These are phyloP conservation scores for Phragmatobia fuliginosa DNA, from an alignment of 2,888 invertebrate genomes.

Conservation along the genomic window DNA sequence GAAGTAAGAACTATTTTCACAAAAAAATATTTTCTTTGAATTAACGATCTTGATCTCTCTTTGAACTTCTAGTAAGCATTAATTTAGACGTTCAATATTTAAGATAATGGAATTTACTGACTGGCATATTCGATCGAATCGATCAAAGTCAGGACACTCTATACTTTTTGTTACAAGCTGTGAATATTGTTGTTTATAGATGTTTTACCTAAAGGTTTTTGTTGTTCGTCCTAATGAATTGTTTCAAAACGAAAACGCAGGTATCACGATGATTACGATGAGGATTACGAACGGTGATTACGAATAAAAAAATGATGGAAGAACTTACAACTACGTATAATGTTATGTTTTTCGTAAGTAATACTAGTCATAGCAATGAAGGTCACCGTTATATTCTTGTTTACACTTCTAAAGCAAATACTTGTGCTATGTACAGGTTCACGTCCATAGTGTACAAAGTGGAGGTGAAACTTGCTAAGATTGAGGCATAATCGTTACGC, in stretches of 20 bases:
- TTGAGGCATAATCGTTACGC: not conserved
- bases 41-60: not conserved
- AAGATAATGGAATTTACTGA: not conserved
- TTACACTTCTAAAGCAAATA: not conserved
- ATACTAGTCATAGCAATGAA: not conserved
- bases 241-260: not conserved
- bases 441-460: not conserved
- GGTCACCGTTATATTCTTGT: not conserved
- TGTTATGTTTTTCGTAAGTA: not conserved
- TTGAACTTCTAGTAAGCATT: slow-evolving; percentile 5
- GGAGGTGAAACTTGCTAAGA: not conserved
- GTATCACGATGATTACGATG: not conserved
- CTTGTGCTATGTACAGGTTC: not conserved
- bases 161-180: not conserved
- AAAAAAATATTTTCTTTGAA: not conserved
- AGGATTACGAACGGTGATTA: not conserved
- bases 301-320: not conserved
- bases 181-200: not conserved
- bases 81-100: slow-evolving; percentile 2
- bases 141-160: too few relatives aligned
- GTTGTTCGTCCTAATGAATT: not conserved
- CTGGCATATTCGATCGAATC: not conserved
- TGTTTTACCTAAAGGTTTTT: not conserved
- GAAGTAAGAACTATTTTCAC: not conserved
- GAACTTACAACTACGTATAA: not conserved